Evolutionary conservation across 2,797 vertebrate species (phyloP).

Genomic region (Pelobates cultripes): DNA sequence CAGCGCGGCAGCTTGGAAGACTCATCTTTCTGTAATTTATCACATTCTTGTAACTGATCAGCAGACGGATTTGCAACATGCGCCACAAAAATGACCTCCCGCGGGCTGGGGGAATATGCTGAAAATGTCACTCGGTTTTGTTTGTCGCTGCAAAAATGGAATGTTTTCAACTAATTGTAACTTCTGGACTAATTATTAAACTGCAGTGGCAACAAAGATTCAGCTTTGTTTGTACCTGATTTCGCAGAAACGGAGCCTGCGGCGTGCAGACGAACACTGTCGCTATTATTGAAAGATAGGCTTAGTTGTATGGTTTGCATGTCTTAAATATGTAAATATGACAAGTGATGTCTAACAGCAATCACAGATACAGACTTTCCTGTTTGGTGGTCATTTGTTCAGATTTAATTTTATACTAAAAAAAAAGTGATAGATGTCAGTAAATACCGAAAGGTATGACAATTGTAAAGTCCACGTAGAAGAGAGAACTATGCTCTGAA

Average conservation of each 20-base stretch:
- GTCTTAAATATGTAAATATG: conserved; percentile 46
- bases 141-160: conserved; percentile 40
- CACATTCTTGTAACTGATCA: conserved; percentile 47
- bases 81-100: conserved; percentile 52
- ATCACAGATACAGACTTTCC: conserved; percentile 23
- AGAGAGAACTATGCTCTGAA: background rate
- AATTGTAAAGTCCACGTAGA: conserved; percentile 40
- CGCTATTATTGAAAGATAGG: background rate
- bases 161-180: conserved; percentile 45
- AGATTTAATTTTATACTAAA: conserved; percentile 40
- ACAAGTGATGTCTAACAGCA: conserved; percentile 46
- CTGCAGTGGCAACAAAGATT: conserved; percentile 44
- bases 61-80: conserved; percentile 55
- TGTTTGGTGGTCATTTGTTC: conserved; percentile 49
- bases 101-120: conserved; percentile 40
- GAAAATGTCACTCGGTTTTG: conserved; percentile 42
- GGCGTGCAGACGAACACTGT: conserved; percentile 32
- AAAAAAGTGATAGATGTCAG: conserved; percentile 52
- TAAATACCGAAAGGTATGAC: conserved; percentile 39
- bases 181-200: conserved; percentile 48
- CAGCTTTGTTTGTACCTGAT: conserved; percentile 43
- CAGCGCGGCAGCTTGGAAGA: conserved; percentile 52
- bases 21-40: conserved; percentile 57
- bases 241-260: conserved; percentile 14
- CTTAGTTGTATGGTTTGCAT: conserved; percentile 16